Percentiles rank a stretch among this genome's conserved stretches.
Conservation (phyloP, 2,797 vertebrate species). For the Acrocephalus scirpaceus region DNA sequence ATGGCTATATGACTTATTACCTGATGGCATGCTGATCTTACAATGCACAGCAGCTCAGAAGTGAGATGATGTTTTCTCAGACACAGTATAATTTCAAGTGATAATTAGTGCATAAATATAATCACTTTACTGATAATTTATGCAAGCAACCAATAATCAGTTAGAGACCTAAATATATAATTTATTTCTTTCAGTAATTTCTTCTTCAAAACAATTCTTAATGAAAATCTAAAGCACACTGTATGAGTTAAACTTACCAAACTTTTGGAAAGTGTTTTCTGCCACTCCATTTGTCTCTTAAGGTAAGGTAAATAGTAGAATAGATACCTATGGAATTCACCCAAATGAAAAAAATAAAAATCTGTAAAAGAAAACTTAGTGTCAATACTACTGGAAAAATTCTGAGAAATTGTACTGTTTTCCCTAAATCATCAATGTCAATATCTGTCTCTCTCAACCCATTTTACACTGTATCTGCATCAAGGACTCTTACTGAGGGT, state of each 20-base stretch:
- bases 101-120: background rate
- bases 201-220: background rate
- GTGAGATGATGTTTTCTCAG: background rate
- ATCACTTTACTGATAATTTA: background rate
- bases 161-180: background rate
- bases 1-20: background rate
- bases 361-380: background rate
- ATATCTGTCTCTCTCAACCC: background rate
- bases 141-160: background rate
- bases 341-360: background rate
- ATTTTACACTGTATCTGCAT: background rate
- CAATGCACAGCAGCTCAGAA: background rate
- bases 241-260: background rate
- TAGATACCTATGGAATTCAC: background rate
- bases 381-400: background rate
- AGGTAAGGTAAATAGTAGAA: background rate
- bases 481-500: background rate
- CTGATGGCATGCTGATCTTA: background rate
- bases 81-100: background rate
- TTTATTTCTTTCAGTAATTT: background rate
- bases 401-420: background rate
- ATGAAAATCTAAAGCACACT: background rate
- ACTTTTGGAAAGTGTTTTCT: background rate
- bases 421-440: background rate
- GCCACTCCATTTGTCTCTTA: background rate